Base-by-base conservation (phyloP, 2,888 invertebrate species). In the Galerucella nymphaeae region DNA sequence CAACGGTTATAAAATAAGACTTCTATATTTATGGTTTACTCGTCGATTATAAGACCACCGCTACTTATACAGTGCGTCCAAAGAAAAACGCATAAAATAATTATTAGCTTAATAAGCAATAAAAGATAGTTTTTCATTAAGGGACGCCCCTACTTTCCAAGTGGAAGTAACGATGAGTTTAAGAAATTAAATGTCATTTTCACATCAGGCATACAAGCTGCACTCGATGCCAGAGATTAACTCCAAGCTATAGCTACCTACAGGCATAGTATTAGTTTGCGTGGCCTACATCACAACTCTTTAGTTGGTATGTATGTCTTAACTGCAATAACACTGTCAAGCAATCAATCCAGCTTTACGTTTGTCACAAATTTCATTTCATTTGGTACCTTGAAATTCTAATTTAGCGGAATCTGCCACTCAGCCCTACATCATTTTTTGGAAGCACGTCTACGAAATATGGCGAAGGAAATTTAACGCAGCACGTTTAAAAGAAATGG, bases 401-500 rank as follows among this genome's bases (percentile, higher is more conserved):
- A 38, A 62, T 62, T 62, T 42, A 62, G 42, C 9, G 16, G 10
- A 45, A 42, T n/a, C 61, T 42, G 61, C 10, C 61, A 62, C 61
- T 62, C 41, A 62, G 42, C 16, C 23, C 61, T 62, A 18, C 61
- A 62, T 41, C 61, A 62, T 41, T 41, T 62, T 42, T 62, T 42
- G 61, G 18, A 42, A 62, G 61, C 41, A 62, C 61, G 61, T 62
- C 42, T 42, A 18, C 42, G 18, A 16, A 41, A 62, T 62, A 62
- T 62, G 42, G 18, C 3, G 61, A 11, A 58, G 58, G 14, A 58
- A 58, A 58, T 58, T 58, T 10, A 13, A n/a, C 5, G 30, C 42
- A 41, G 42, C 42, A 59, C 61, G 61, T 62, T 41, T 62, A 18
- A 62, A 18, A 18, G 61, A 42, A 62, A 62, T 62, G 42, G 42